These are phyloP conservation scores for Sweltsa coloradensis DNA, from an alignment of 1,140 invertebrate species.

Conservation along the genomic window DNA sequence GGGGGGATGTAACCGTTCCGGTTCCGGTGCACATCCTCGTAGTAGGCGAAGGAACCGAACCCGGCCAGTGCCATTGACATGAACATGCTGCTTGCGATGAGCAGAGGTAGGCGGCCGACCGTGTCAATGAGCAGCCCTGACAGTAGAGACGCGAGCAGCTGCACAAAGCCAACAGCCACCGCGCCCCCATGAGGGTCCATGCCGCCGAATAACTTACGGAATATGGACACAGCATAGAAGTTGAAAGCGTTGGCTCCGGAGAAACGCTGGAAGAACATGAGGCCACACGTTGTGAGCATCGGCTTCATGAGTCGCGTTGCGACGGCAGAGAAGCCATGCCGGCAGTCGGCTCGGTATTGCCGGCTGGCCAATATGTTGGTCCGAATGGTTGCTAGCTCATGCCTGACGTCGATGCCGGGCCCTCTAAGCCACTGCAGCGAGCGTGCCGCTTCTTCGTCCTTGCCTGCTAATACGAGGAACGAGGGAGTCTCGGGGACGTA, in stretches of 20 bases:
- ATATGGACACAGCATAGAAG: slow-evolving; percentile 70
- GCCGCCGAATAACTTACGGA: slow-evolving; percentile 59
- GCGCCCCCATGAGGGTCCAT: slow-evolving; percentile 73
- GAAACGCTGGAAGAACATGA: slow-evolving; percentile 77
- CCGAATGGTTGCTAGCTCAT: slow-evolving; percentile 51
- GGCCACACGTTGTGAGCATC: slow-evolving; percentile 62
- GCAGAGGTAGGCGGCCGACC: slow-evolving; percentile 58
- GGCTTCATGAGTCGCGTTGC: slow-evolving; percentile 43
- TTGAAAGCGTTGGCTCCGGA: slow-evolving; percentile 71
- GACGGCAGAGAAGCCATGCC: slow-evolving; percentile 27
- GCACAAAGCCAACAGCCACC: slow-evolving; percentile 63
- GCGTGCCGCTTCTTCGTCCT: slow-evolving; percentile 62
- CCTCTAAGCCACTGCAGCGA: slow-evolving; percentile 65
- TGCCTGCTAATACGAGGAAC: slow-evolving; percentile 55
- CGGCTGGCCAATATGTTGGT: slow-evolving; percentile 47
- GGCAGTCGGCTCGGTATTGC: slow-evolving; percentile 13
- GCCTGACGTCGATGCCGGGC: slow-evolving; percentile 52
- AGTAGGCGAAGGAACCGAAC: slow-evolving; percentile 69
- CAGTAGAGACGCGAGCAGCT: slow-evolving; percentile 60
- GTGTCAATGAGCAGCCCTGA: slow-evolving; percentile 70
- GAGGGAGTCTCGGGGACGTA: slow-evolving; percentile 75
- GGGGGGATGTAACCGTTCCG: background rate
- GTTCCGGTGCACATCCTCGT: slow-evolving; percentile 32
- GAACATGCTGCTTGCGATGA: slow-evolving; percentile 67
- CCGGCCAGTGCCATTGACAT: slow-evolving; percentile 69